Evolutionary conservation across 92 coral and sea anemone species (phyloP), one percentile per base, ranked within the genome.

Genomic region (Muricea muricata): DNA sequence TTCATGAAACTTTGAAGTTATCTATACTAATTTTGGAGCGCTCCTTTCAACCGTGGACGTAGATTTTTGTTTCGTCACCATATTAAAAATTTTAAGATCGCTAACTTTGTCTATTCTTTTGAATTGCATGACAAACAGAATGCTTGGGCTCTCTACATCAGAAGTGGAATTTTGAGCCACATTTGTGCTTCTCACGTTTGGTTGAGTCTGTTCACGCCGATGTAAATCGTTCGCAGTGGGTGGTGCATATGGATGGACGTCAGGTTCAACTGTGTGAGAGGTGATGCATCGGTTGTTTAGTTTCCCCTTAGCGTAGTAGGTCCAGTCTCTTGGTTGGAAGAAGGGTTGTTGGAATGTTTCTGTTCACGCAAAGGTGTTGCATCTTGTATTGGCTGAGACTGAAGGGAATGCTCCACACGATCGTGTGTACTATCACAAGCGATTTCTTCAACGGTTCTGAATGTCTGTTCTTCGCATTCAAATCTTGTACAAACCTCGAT

Each of bases 401-500:
- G 35, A 11, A 65, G 72, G 33, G 12, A 65, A 20, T 20, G 72
- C 41, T 65, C 37, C 4, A 65, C 72, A 7, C 72, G 72, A 65
- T 65, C 72, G 72, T 29, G 35, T 17, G 72, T 37, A 65, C 6
- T 28, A 28, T 65, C 72, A 29, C 72, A 65, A 28, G 72, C 35
- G 72, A 65, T 65, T 17, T 65, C 72, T 23, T 65, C 72, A 15
- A 65, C 28, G 18, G 72, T 17, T 33, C 72, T 65, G 26, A 14
- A 65, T 33, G 28, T 4, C 6, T 65, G 35, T 65, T 65, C 72
- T 65, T 28, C 72, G 12, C 26, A 18, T 9, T 65, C 72, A 1
- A 28, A 65, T 21, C 33, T 65, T 14, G 72, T 33, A 30, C 72
- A 72, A 10, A 77, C 74, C 37, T 23, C 42, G 13, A 84, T 72